Percentiles rank a stretch among this genome's conserved stretches.
These are phyloP conservation scores for Myiagra hebetior DNA, from an alignment of 2,113 vertebrate genomes.

Conservation along the genomic window DNA sequence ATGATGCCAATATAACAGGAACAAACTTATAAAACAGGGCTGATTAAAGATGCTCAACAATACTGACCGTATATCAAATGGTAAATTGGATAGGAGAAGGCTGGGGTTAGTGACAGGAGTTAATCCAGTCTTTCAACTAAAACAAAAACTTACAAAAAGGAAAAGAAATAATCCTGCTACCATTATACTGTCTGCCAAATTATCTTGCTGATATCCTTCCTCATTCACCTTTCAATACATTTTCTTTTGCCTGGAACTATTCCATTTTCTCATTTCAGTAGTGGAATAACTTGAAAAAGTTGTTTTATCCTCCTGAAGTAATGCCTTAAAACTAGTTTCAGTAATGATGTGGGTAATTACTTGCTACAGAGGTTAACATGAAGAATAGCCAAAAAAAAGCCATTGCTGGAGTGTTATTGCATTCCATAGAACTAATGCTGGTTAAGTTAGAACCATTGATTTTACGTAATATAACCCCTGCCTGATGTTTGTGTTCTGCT, in stretches of 20 bases:
- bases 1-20: neutral
- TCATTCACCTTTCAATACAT: neutral
- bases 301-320: neutral
- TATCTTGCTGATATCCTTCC: neutral
- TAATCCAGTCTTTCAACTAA: neutral
- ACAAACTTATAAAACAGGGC: neutral
- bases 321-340: neutral
- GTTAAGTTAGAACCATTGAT: neutral
- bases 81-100: neutral
- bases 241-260: neutral
- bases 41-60: neutral
- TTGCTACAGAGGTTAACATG: neutral
- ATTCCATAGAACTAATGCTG: neutral
- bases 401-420: neutral
- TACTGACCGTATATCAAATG: neutral
- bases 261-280: neutral
- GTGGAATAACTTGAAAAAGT: neutral
- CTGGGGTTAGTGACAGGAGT: neutral
- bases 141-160: neutral
- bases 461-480: neutral
- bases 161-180: neutral
- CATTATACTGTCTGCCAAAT: neutral
- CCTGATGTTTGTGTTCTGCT: neutral
- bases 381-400: neutral
- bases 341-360: neutral